Percentiles rank a stretch among this genome's conserved stretches.
phyloP scores from a whole-genome alignment of 2,888 invertebrate genomes.

The Ganaspis brasiliensis region DNA sequence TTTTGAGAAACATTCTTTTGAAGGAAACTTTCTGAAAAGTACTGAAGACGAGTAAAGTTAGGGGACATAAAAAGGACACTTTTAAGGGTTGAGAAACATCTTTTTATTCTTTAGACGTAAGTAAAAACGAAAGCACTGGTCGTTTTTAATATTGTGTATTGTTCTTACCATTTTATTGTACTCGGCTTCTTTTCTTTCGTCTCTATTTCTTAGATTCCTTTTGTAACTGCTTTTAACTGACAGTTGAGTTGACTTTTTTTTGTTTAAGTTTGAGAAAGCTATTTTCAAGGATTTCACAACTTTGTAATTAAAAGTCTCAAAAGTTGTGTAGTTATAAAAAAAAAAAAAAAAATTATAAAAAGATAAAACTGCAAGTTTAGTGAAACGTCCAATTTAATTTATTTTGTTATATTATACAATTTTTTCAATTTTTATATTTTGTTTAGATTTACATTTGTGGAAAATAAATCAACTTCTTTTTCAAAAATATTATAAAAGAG shows the following conservation, averaged over 20 bases:
- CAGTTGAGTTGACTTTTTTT: not conserved
- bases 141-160: slow-evolving; percentile 26
- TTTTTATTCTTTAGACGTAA: not conserved
- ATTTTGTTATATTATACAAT: too few relatives aligned
- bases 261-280: not conserved
- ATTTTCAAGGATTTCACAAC: not conserved
- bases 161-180: slow-evolving; percentile 16
- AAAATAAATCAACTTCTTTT: too few relatives aligned
- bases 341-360: too few relatives aligned
- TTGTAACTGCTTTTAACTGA: slow-evolving; percentile 15
- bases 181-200: not conserved
- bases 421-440: too few relatives aligned
- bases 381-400: too few relatives aligned
- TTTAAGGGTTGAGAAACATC: slow-evolving; percentile 14
- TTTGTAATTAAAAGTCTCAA: too few relatives aligned
- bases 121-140: slow-evolving; percentile 12
- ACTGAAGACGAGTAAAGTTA: not conserved
- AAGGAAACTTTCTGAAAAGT: not conserved
- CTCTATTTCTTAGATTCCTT: slow-evolving; percentile 1
- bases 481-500: too few relatives aligned
- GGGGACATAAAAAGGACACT: not conserved
- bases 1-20: not conserved
- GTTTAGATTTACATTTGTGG: too few relatives aligned
- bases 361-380: too few relatives aligned
- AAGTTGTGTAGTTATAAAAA: too few relatives aligned